Conservation (phyloP, 2,888 invertebrate species). For the Drosophila mettleri region DNA sequence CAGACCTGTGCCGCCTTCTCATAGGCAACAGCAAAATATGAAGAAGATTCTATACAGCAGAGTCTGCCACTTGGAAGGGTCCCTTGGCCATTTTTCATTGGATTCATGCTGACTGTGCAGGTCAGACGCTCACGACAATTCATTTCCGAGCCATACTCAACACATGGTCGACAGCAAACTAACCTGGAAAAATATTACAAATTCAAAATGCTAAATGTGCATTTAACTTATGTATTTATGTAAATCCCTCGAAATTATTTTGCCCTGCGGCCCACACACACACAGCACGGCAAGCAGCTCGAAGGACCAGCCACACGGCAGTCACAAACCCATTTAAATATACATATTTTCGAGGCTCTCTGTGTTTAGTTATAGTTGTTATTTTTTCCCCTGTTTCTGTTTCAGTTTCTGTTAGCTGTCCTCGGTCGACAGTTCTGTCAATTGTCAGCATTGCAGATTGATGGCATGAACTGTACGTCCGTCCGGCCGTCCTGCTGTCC, state of each 20-base stretch:
- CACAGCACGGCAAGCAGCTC: conserved; percentile 14
- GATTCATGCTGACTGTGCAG: conserved; percentile 27
- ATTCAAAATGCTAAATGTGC: conserved; percentile 83
- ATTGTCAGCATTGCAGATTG: conserved; percentile 77
- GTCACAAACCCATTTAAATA: conserved; percentile 61
- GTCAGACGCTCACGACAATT: conserved; percentile 40
- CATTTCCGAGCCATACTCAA: conserved; percentile 20
- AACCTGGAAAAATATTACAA: conserved; percentile 78
- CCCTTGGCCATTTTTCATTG: background rate
- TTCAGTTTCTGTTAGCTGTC: conserved; percentile 11
- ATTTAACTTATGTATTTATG: conserved; percentile 83
- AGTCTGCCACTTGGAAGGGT: background rate
- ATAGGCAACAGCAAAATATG: no score
- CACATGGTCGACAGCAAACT: conserved; percentile 57
- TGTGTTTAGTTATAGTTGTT: conserved; percentile 31
- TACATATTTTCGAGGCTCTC: conserved; percentile 24
- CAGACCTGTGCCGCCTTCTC: no score
- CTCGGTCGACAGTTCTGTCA: conserved; percentile 52
- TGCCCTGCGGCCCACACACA: conserved; percentile 34
- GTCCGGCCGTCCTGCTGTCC: background rate
- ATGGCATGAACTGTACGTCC: conserved; percentile 8
- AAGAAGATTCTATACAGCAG: no score
- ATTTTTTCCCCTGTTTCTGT: conserved; percentile 32
- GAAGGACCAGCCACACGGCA: conserved; percentile 1
- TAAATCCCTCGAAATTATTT: conserved; percentile 82